Percentiles rank a stretch among this genome's conserved stretches.
These are phyloP conservation scores for Euzophera pinguis DNA, from an alignment of 2,888 invertebrate species.

Conservation along the genomic window DNA sequence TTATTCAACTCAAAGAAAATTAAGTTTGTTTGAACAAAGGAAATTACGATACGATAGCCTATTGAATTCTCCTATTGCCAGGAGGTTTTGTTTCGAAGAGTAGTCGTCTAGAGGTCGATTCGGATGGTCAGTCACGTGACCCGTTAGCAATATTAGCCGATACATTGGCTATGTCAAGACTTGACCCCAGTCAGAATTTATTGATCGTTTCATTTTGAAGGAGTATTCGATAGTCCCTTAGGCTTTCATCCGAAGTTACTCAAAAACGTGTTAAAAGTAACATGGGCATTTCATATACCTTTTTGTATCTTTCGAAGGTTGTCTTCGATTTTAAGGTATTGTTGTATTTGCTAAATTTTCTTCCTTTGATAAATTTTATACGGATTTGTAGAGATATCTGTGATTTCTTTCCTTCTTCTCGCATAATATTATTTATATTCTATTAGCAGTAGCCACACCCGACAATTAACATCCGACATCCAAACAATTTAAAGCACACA, in stretches of 20 bases:
- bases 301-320: no score
- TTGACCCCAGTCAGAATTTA: constrained; percentile 2
- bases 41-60: constrained; percentile 13
- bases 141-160: constrained; percentile 6
- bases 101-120: constrained; percentile 15
- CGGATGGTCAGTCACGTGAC: constrained; percentile 12
- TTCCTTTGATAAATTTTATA: no score
- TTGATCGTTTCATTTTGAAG: background rate
- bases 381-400: no score
- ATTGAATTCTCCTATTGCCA: constrained; percentile 9
- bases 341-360: no score
- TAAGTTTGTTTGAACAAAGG: constrained; percentile 17
- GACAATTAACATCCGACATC: no score
- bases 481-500: no score
- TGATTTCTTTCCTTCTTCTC: no score
- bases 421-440: no score
- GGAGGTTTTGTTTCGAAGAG: constrained; percentile 9
- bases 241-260: no score
- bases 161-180: constrained; percentile 1
- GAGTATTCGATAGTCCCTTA: background rate
- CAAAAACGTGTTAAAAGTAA: no score
- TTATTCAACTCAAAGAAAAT: constrained; percentile 28
- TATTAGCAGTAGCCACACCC: no score
- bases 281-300: no score
- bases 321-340: background rate